These are phyloP conservation scores for Antheraea yamamai DNA, from an alignment of 2,888 invertebrate genomes.

Conservation along the genomic window DNA sequence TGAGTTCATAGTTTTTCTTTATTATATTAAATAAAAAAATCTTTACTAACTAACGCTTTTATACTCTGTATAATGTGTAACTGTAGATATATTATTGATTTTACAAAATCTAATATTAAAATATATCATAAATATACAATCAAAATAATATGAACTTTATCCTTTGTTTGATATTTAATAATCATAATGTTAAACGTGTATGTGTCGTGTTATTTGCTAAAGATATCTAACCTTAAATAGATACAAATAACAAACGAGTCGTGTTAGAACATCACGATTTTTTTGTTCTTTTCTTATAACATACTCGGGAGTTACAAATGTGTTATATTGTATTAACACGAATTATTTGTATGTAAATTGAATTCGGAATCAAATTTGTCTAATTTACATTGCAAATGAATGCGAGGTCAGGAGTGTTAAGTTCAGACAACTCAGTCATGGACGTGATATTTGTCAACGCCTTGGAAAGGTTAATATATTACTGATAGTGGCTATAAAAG, in stretches of 20 bases:
- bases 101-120: neutral
- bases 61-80: neutral
- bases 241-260: neutral
- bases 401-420: conserved; percentile 3
- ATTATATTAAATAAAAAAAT: too few species aligned
- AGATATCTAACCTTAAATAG: neutral
- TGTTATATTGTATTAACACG: neutral
- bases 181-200: neutral
- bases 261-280: neutral
- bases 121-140: neutral
- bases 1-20: too few species aligned
- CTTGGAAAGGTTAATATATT: conserved; percentile 6
- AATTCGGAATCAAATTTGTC: neutral
- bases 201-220: neutral
- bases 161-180: neutral
- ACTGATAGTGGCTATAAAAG: neutral
- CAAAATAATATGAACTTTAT: neutral
- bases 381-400: conserved; percentile 10
- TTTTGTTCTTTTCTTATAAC: neutral
- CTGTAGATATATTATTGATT: neutral
- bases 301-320: neutral
- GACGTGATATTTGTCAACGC: neutral
- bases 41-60: too few species aligned
- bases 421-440: neutral
- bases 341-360: neutral